Evolutionary conservation across 1,140 invertebrate species (phyloP).

Genomic region (Drosophila rufa): DNA sequence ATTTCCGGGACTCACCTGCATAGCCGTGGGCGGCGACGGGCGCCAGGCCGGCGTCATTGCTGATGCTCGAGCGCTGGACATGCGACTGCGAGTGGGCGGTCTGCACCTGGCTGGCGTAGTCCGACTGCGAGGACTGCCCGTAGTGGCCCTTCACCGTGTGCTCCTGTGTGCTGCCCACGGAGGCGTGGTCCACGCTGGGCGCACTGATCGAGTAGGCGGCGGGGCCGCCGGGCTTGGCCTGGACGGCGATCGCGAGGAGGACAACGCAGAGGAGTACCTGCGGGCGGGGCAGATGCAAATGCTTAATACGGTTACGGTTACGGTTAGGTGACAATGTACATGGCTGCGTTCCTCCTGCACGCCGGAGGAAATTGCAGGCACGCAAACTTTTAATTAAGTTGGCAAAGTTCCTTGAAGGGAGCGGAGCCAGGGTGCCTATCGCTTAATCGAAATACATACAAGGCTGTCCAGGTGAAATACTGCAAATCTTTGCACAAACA

Average conservation of each 20-base stretch:
- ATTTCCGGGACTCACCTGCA: conserved; percentile 51
- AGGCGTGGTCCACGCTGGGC: conserved; percentile 85
- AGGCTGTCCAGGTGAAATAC: conserved; percentile 7
- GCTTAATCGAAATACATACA: conserved; percentile 8
- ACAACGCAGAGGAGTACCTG: conserved; percentile 78
- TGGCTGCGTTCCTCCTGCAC: neutral
- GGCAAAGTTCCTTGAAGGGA: conserved; percentile 47
- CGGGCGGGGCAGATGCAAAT: neutral
- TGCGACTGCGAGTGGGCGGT: conserved; percentile 86
- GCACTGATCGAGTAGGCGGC: conserved; percentile 86
- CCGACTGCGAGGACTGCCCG: conserved; percentile 86
- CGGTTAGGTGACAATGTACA: neutral
- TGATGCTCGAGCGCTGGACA: conserved; percentile 86
- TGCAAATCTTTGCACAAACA: neutral
- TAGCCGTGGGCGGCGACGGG: conserved; percentile 62
- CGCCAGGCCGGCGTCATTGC: conserved; percentile 85
- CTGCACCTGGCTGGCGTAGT: conserved; percentile 86
- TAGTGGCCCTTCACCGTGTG: conserved; percentile 87
- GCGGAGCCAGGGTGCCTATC: neutral
- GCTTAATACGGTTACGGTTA: neutral
- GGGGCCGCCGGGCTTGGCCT: conserved; percentile 85
- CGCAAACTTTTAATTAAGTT: conserved; percentile 81
- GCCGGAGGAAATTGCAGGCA: conserved; percentile 67
- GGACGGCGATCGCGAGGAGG: conserved; percentile 68
- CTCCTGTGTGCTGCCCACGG: conserved; percentile 86